A percentile compares a stretch with the other conserved stretches of the same genome.
phyloP scores from a whole-genome alignment of 1,140 invertebrate species.

The Paracyclopina nana region DNA sequence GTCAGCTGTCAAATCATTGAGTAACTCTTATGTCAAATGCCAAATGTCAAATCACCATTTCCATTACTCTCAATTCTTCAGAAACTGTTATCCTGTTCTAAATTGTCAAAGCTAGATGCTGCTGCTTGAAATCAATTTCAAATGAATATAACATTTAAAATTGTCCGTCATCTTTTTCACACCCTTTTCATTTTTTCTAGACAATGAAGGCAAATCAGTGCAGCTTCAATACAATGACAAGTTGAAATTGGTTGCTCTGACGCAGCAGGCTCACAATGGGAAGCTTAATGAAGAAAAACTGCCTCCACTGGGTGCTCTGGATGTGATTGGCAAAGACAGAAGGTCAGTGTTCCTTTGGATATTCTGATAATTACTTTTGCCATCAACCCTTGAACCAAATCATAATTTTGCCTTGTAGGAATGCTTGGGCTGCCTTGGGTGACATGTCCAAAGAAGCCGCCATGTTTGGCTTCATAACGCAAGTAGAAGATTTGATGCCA shows the following conservation, averaged over 20 bases:
- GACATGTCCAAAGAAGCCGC: slow-evolving; percentile 63
- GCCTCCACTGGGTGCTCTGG: slow-evolving; percentile 69
- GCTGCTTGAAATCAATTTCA: too few relatives aligned
- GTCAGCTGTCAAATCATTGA: too few relatives aligned
- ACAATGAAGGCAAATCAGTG: not conserved
- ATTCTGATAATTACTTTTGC: not conserved
- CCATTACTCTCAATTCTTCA: too few relatives aligned
- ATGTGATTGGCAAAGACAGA: slow-evolving; percentile 82
- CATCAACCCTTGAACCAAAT: slow-evolving; percentile 11
- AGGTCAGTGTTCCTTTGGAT: slow-evolving; percentile 33
- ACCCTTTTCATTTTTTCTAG: not conserved
- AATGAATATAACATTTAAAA: too few relatives aligned
- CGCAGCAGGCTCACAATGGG: slow-evolving; percentile 71
- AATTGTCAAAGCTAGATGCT: too few relatives aligned
- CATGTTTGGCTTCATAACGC: slow-evolving; percentile 73
- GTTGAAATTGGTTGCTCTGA: slow-evolving; percentile 52
- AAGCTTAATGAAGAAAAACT: slow-evolving; percentile 51
- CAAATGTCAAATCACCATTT: too few relatives aligned
- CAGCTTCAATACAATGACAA: slow-evolving; percentile 1
- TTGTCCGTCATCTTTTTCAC: too few relatives aligned
- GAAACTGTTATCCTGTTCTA: too few relatives aligned
- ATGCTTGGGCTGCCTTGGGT: slow-evolving; percentile 79
- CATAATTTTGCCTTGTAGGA: slow-evolving; percentile 27
- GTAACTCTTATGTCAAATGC: too few relatives aligned
- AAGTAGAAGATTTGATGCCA: slow-evolving; percentile 64